A percentile compares a stretch with the other conserved stretches of the same genome.
Conservation (phyloP, 1,140 invertebrate genomes). For the Euschistus heros region DNA sequence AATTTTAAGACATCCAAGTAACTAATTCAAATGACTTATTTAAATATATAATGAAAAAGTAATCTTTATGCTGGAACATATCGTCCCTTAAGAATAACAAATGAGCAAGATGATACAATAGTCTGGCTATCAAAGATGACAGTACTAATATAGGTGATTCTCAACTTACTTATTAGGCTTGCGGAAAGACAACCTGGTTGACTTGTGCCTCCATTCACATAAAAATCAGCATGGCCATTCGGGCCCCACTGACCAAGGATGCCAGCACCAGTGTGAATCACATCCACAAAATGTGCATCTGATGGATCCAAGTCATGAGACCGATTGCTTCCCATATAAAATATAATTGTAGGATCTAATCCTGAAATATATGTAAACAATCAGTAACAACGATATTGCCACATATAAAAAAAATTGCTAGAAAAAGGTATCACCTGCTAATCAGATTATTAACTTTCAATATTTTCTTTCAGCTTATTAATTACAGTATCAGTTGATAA, state of each 20-base stretch:
- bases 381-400: not conserved
- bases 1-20: too few species aligned
- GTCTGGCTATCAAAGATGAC: too few species aligned
- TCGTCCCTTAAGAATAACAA: too few species aligned
- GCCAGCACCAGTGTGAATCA: conserved; percentile 78
- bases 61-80: too few species aligned
- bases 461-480: conserved; percentile 15
- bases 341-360: conserved; percentile 68
- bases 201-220: conserved; percentile 77
- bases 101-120: too few species aligned
- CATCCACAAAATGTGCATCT: conserved; percentile 79
- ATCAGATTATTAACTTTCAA: conserved; percentile 10
- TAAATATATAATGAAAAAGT: too few species aligned
- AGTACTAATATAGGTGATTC: too few species aligned
- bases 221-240: conserved; percentile 80
- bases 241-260: conserved; percentile 75
- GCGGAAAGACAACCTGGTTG: conserved; percentile 74
- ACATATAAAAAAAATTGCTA: not conserved
- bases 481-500: conserved; percentile 17
- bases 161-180: conserved; percentile 61
- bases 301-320: conserved; percentile 70
- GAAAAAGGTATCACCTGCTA: not conserved
- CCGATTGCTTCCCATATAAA: conserved; percentile 64
- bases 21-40: too few species aligned
- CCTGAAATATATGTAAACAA: conserved; percentile 36